phyloP scores from a whole-genome alignment of 1,140 invertebrate genomes.

The Drosophila mayri region DNA sequence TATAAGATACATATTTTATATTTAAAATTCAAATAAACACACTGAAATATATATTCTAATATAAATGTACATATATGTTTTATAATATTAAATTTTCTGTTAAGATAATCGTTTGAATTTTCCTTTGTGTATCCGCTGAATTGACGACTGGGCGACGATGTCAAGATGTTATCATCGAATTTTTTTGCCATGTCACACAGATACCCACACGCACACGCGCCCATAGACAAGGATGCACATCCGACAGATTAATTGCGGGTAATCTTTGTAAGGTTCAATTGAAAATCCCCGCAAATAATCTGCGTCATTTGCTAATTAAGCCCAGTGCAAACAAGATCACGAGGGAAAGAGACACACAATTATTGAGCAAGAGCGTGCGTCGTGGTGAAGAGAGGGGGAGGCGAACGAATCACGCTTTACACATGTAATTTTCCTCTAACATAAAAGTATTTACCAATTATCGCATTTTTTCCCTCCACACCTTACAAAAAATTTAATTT shows the following conservation, averaged over 20 bases:
- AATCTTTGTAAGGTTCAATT: slow-evolving; percentile 73
- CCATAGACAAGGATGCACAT: slow-evolving; percentile 15
- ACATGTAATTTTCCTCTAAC: slow-evolving; percentile 50
- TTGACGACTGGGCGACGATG: slow-evolving; percentile 32
- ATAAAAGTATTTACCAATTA: slow-evolving; percentile 62
- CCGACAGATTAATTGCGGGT: slow-evolving; percentile 40
- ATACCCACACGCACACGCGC: slow-evolving; percentile 22
- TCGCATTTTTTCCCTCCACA: slow-evolving; percentile 50
- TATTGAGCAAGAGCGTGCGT: neutral
- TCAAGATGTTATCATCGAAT: slow-evolving; percentile 68
- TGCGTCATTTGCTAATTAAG: slow-evolving; percentile 53
- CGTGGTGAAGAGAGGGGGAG: neutral
- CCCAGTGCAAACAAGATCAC: slow-evolving; percentile 54
- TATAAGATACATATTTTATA: neutral
- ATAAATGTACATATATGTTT: no score
- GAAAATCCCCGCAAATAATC: slow-evolving; percentile 58
- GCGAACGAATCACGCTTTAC: slow-evolving; percentile 30
- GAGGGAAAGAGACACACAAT: slow-evolving; percentile 23
- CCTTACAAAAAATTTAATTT: slow-evolving; percentile 55
- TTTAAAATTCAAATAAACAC: neutral
- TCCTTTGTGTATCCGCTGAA: neutral
- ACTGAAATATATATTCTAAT: no score
- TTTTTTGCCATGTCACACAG: slow-evolving; percentile 50
- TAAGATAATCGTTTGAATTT: neutral
- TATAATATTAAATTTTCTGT: neutral